phyloP scores from a whole-genome alignment of 2,888 invertebrate genomes.

The Amblyjoppa proteus region DNA sequence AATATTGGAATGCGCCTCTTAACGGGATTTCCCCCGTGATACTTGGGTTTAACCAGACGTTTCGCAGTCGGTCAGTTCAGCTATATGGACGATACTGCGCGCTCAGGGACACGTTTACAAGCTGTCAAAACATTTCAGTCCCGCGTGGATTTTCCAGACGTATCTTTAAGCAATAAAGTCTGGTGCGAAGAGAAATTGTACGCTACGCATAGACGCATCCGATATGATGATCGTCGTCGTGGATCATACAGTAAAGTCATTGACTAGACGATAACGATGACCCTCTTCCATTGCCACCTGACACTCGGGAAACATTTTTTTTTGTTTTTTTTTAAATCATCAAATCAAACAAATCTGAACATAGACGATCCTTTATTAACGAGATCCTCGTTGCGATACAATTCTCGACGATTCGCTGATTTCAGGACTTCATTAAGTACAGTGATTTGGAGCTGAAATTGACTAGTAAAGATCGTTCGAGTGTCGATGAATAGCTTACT shows the following conservation, averaged over 20 bases:
- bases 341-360: not conserved
- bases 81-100: not conserved
- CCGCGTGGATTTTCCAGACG: not conserved
- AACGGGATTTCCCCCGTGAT: constrained; percentile 17
- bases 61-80: constrained; percentile 47
- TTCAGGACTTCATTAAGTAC: constrained; percentile 46
- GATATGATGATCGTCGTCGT: not conserved
- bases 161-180: not conserved
- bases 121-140: not conserved
- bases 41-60: constrained; percentile 55
- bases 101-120: too few relatives aligned
- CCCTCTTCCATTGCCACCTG: not conserved
- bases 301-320: not conserved
- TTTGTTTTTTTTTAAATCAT: not conserved
- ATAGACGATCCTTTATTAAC: constrained; percentile 22
- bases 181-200: not conserved
- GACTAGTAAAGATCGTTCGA: constrained; percentile 47
- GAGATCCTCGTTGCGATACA: not conserved
- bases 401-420: not conserved
- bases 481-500: constrained; percentile 16
- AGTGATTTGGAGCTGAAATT: constrained; percentile 29
- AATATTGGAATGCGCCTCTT: too few relatives aligned
- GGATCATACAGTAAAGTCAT: not conserved
- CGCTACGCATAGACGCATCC: not conserved
- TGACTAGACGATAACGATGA: not conserved